A percentile compares a stretch with the other conserved stretches of the same genome.
phyloP scores from a whole-genome alignment of 2,113 vertebrate species.

The Chitala chitala region DNA sequence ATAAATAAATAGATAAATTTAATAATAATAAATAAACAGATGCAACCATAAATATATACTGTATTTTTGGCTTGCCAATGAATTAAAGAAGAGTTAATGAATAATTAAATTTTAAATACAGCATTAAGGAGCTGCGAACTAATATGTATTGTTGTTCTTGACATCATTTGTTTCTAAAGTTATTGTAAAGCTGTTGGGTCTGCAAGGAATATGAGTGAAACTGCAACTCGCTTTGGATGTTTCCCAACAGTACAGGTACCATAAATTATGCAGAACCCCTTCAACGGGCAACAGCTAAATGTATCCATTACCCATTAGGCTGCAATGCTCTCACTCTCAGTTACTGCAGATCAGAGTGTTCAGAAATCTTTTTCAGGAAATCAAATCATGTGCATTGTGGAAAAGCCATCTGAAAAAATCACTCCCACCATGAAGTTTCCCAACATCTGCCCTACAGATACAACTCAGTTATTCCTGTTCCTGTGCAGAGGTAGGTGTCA shows the following conservation, averaged over 20 bases:
- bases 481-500: background rate
- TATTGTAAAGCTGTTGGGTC: constrained; percentile 6
- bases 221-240: constrained; percentile 13
- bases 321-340: background rate
- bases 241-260: constrained; percentile 13
- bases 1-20: too few species aligned
- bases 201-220: constrained; percentile 3
- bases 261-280: background rate
- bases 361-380: constrained; percentile 4
- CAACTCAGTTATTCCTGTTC: background rate
- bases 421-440: background rate
- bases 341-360: background rate
- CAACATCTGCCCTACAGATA: background rate
- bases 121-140: background rate
- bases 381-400: background rate
- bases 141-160: background rate
- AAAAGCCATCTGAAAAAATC: background rate
- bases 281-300: background rate
- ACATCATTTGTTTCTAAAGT: constrained; percentile 2
- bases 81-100: background rate
- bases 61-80: too few species aligned
- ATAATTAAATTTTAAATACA: background rate
- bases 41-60: too few species aligned
- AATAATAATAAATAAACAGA: too few species aligned
- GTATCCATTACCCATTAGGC: background rate